A percentile compares a stretch with the other conserved stretches of the same genome.
Evolutionary conservation across 2,113 vertebrate species (phyloP).

Genomic region (Varanus komodoensis): DNA sequence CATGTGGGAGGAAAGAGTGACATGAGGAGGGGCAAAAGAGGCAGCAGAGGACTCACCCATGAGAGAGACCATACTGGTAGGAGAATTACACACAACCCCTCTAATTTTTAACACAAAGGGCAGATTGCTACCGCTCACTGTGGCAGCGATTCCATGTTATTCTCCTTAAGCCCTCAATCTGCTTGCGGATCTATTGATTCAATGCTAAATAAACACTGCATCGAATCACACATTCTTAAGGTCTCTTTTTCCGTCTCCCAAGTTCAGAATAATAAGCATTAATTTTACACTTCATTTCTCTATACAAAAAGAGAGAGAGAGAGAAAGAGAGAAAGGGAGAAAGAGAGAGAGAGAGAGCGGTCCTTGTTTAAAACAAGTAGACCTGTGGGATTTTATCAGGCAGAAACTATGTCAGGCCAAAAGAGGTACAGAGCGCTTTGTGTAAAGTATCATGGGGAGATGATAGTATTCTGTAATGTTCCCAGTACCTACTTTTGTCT

Average conservation of each 20-base stretch:
- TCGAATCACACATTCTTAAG: constrained; percentile 56
- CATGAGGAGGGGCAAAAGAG: neutral
- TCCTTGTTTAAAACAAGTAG: constrained; percentile 86
- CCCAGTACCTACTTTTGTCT: constrained; percentile 85
- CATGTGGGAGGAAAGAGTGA: neutral
- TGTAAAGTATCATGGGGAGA: constrained; percentile 82
- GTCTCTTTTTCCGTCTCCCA: constrained; percentile 21
- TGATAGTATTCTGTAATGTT: constrained; percentile 83
- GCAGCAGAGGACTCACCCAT: constrained; percentile 58
- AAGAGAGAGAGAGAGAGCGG: constrained; percentile 83
- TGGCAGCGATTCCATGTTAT: constrained; percentile 45
- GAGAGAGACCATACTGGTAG: constrained; percentile 65
- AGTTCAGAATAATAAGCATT: constrained; percentile 82
- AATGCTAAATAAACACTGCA: constrained; percentile 52
- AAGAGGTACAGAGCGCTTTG: constrained; percentile 84
- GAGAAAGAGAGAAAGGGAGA: constrained; percentile 9
- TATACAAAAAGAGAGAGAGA: constrained; percentile 82
- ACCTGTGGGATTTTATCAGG: constrained; percentile 83
- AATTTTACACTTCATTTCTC: constrained; percentile 93
- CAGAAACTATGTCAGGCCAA: constrained; percentile 88
- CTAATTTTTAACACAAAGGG: constrained; percentile 75
- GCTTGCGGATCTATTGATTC: constrained; percentile 43
- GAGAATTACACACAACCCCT: constrained; percentile 63
- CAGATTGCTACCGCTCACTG: constrained; percentile 62
- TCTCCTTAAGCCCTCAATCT: constrained; percentile 37